phyloP scores from a whole-genome alignment of 2,888 invertebrate species.

The Thereva nobilitata region DNA sequence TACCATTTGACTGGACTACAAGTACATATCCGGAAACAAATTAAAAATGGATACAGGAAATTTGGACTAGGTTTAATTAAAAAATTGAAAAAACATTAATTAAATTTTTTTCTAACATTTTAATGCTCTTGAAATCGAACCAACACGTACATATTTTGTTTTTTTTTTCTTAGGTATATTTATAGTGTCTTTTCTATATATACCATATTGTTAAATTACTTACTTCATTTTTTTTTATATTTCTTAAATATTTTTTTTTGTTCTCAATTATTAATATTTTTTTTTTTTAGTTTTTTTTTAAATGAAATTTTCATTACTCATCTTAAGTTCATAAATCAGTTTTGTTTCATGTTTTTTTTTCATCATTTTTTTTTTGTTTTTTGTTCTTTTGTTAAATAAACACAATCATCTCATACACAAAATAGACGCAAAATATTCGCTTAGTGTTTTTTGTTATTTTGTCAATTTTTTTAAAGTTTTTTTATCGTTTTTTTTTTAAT shows the following conservation, averaged over 20 bases:
- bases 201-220: conserved; percentile 46
- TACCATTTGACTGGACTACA: too few species aligned
- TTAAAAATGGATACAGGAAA: too few species aligned
- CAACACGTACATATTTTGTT: conserved; percentile 50
- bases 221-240: conserved; percentile 39
- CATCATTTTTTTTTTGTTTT: conserved; percentile 39
- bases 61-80: background rate
- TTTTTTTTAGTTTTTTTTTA: conserved; percentile 41
- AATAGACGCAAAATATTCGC: conserved; percentile 37
- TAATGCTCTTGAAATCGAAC: conserved; percentile 50
- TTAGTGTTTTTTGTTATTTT: conserved; percentile 34
- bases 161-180: conserved; percentile 47
- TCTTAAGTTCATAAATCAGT: conserved; percentile 43
- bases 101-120: conserved; percentile 49
- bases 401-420: conserved; percentile 23
- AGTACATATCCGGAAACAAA: too few species aligned
- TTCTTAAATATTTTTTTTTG: conserved; percentile 38
- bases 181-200: conserved; percentile 46
- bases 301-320: conserved; percentile 39
- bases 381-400: conserved; percentile 23
- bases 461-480: conserved; percentile 36
- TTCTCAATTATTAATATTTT: conserved; percentile 42
- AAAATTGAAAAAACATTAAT: conserved; percentile 18
- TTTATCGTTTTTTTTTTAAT: conserved; percentile 37
- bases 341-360: conserved; percentile 40